These are phyloP conservation scores for Hipposideros larvatus DNA, from an alignment of 2,797 vertebrate genomes.

Conservation along the genomic window DNA sequence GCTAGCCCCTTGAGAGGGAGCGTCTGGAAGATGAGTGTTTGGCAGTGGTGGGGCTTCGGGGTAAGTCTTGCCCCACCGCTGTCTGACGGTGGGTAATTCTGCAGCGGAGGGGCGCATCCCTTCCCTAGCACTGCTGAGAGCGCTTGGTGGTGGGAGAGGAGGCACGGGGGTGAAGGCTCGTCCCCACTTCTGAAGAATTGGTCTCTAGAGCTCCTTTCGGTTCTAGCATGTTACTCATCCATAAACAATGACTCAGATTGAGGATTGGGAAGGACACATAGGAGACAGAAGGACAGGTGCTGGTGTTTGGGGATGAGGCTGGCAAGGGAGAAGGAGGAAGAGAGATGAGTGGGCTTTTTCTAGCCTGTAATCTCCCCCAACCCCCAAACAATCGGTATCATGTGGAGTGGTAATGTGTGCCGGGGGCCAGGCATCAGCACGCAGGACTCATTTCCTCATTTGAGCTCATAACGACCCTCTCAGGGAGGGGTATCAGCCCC, in stretches of 20 bases:
- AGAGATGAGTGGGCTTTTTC: neutral
- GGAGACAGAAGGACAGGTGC: conserved; percentile 5
- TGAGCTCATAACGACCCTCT: neutral
- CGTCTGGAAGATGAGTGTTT: neutral
- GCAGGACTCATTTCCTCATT: neutral
- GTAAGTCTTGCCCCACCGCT: neutral
- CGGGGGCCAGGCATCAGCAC: neutral
- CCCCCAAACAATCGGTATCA: neutral
- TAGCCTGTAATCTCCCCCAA: neutral
- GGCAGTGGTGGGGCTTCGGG: neutral
- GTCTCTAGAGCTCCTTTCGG: neutral
- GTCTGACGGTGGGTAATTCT: neutral
- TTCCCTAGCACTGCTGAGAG: neutral
- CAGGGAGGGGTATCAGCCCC: neutral
- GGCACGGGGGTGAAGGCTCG: neutral
- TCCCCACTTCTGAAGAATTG: neutral
- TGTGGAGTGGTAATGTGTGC: neutral
- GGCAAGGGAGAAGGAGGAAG: neutral
- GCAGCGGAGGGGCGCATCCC: neutral
- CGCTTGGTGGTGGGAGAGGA: neutral
- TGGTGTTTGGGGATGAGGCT: neutral
- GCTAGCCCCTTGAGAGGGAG: neutral
- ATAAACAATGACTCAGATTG: neutral
- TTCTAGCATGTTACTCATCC: neutral
- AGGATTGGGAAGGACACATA: neutral